Conservation (phyloP, 2,888 invertebrate species). For the Eupithecia abbreviata region DNA sequence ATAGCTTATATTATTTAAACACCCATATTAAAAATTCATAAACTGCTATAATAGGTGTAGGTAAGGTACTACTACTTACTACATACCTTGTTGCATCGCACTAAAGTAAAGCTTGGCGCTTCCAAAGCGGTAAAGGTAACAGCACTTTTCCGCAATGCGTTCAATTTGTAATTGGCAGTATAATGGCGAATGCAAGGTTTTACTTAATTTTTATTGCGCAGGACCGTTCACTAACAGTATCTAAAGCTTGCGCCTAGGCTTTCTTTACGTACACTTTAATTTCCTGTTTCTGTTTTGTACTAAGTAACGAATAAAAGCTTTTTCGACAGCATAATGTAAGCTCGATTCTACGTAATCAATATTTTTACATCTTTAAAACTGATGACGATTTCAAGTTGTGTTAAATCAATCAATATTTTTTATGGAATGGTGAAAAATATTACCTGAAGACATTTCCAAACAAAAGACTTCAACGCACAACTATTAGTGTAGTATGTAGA, state of each 20-base stretch:
- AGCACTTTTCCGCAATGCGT: conserved; percentile 13
- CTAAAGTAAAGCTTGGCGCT: not conserved
- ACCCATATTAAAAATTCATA: too few species aligned
- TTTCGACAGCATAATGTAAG: not conserved
- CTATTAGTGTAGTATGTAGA: not conserved
- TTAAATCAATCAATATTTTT: not conserved
- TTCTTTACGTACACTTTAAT: not conserved
- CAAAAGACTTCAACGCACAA: not conserved
- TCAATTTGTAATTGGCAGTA: not conserved
- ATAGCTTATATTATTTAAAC: too few species aligned
- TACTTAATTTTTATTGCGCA: conserved; percentile 7
- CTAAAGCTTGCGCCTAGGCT: not conserved
- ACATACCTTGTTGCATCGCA: not conserved
- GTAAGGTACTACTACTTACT: too few species aligned
- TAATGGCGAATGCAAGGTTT: conserved; percentile 12
- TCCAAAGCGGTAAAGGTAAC: not conserved
- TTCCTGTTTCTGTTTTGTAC: not conserved
- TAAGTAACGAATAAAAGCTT: not conserved
- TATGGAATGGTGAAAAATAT: too few species aligned
- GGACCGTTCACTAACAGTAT: not conserved
- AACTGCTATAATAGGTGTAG: not conserved
- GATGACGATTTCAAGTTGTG: not conserved
- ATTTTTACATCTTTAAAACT: not conserved
- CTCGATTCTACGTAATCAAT: not conserved
- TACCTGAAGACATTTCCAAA: not conserved